These are phyloP conservation scores for Hyperoodon ampullatus DNA, from an alignment of 2,113 vertebrate genomes.

Conservation along the genomic window DNA sequence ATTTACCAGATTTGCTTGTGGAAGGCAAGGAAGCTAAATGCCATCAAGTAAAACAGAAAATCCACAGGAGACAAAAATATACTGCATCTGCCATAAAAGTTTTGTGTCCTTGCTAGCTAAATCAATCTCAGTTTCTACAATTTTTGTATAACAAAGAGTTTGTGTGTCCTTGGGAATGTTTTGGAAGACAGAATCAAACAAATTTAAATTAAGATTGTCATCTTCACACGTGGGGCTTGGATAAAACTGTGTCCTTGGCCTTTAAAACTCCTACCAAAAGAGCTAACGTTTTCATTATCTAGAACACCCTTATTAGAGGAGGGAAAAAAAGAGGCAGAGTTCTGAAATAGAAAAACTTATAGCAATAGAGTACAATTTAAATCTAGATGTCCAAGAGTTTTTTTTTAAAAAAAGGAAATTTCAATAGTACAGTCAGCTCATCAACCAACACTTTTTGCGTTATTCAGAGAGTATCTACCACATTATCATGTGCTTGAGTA, in stretches of 20 bases:
- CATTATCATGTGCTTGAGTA: background rate
- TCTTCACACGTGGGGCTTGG: background rate
- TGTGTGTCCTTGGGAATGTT: background rate
- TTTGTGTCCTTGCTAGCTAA: background rate
- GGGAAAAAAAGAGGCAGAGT: background rate
- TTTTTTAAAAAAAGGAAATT: background rate
- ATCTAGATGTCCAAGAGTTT: background rate
- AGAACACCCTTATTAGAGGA: background rate
- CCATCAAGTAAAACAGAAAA: background rate
- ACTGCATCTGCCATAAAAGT: background rate
- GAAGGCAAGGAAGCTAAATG: background rate
- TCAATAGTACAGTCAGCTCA: background rate
- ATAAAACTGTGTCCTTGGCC: background rate
- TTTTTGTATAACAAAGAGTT: background rate
- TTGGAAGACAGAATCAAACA: background rate
- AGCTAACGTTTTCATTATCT: background rate
- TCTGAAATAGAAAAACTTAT: background rate
- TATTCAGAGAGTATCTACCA: background rate
- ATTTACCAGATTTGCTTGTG: background rate
- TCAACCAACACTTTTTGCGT: background rate
- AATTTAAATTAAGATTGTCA: background rate
- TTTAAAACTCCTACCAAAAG: background rate
- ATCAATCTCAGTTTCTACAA: background rate
- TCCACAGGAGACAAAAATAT: background rate
- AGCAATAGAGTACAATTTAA: background rate